A percentile compares a stretch with the other conserved stretches of the same genome.
Conservation (phyloP, 2,888 invertebrate genomes). For the Scaptomyza caliginosa region DNA sequence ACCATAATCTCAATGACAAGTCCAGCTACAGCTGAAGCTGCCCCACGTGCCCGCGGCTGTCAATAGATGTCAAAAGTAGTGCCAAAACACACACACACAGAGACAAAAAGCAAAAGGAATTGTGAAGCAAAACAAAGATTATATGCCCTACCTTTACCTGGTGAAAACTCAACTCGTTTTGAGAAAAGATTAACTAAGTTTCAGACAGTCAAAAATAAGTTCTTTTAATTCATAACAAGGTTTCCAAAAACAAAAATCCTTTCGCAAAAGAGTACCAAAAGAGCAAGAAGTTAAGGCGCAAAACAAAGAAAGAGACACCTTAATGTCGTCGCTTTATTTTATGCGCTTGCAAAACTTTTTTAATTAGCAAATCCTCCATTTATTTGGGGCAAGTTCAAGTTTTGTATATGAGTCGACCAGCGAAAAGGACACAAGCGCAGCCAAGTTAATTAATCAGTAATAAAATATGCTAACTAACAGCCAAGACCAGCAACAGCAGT, state of each 20-base stretch:
- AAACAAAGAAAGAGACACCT: slow-evolving; percentile 11
- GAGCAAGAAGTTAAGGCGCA: neutral
- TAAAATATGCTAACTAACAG: slow-evolving; percentile 67
- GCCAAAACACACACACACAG: neutral
- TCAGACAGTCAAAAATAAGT: too few relatives aligned
- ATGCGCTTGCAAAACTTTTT: slow-evolving; percentile 62
- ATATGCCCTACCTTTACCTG: too few relatives aligned
- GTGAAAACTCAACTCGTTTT: too few relatives aligned
- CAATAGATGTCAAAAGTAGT: slow-evolving; percentile 28
- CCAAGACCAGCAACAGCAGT: slow-evolving; percentile 23
- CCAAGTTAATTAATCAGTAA: slow-evolving; percentile 71
- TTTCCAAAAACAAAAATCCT: neutral
- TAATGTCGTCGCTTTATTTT: slow-evolving; percentile 24
- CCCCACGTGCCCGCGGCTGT: slow-evolving; percentile 7
- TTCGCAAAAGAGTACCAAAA: neutral
- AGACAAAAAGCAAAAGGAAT: neutral
- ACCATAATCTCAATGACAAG: neutral
- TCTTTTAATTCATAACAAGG: neutral
- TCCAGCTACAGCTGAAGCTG: neutral
- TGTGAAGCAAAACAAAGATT: neutral
- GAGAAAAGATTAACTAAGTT: too few relatives aligned
- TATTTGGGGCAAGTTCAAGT: slow-evolving; percentile 41
- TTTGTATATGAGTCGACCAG: slow-evolving; percentile 11
- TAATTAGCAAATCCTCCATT: slow-evolving; percentile 63
- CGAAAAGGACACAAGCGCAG: slow-evolving; percentile 19